A percentile compares a stretch with the other conserved stretches of the same genome.
Evolutionary conservation across 2,113 vertebrate genomes (phyloP).

Genomic region (Micromys minutus): DNA sequence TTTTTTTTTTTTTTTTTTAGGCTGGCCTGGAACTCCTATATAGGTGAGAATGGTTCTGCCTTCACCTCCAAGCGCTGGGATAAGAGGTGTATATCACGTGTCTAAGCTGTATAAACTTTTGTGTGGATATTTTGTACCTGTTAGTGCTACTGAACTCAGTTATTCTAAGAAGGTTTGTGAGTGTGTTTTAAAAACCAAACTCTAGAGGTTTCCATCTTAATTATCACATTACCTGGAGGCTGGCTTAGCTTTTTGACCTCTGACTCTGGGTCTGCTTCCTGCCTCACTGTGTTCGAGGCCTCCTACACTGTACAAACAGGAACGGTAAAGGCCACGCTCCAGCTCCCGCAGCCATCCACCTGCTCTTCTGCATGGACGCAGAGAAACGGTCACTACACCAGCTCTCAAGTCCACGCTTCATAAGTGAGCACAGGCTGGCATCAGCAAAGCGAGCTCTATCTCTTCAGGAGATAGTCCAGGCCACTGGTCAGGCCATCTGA

Average conservation of each 20-base stretch:
- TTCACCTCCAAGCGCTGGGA: neutral
- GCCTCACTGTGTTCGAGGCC: too few relatives aligned
- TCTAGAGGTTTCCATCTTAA: too few relatives aligned
- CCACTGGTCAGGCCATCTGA: constrained; percentile 51
- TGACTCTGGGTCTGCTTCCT: neutral
- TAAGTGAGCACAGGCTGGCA: constrained; percentile 15
- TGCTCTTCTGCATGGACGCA: constrained; percentile 41
- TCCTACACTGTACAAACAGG: neutral
- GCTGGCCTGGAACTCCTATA: neutral
- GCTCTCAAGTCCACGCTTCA: neutral
- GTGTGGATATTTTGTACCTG: neutral
- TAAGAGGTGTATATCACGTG: neutral
- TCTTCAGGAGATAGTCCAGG: constrained; percentile 59
- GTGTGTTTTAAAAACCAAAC: neutral
- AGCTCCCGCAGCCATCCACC: constrained; percentile 32
- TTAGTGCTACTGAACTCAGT: neutral
- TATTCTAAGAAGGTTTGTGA: neutral
- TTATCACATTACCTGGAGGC: neutral
- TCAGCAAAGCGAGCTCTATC: constrained; percentile 29
- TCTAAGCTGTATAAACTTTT: neutral
- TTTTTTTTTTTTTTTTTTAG: neutral
- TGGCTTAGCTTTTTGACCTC: neutral
- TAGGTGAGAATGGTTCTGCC: neutral
- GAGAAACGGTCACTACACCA: constrained; percentile 52
- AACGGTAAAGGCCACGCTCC: neutral